These are phyloP conservation scores for Cerastis rubricosa DNA, from an alignment of 2,888 invertebrate genomes.

Conservation along the genomic window DNA sequence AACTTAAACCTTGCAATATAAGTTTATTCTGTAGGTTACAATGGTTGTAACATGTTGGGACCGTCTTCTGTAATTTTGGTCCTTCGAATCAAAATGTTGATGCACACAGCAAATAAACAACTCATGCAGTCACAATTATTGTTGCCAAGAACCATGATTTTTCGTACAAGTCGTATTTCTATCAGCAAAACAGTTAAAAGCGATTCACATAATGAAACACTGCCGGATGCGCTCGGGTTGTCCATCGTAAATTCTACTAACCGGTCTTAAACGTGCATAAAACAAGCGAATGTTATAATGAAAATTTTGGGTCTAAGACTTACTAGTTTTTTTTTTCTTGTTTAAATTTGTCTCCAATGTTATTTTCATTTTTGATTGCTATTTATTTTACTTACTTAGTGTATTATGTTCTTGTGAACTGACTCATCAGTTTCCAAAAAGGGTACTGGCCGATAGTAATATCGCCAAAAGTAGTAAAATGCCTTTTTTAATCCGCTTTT, in stretches of 20 bases:
- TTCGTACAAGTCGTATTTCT: conserved; percentile 18
- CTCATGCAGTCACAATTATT: conserved; percentile 9
- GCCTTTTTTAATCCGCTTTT: not conserved
- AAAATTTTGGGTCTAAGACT: not conserved
- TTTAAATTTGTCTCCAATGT: not conserved
- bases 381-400: not conserved
- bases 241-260: conserved; percentile 26
- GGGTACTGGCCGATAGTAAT: not conserved
- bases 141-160: conserved; percentile 44
- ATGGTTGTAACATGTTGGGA: not conserved
- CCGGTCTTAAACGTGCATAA: conserved; percentile 7
- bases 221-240: conserved; percentile 17
- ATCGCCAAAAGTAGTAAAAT: not conserved
- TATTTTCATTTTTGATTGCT: not conserved
- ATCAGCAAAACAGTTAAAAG: conserved; percentile 30
- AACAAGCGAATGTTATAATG: not conserved
- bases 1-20: too few relatives aligned
- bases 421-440: not conserved
- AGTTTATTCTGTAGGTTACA: not conserved
- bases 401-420: not conserved
- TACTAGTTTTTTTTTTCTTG: not conserved
- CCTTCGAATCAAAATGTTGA: not conserved
- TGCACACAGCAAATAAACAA: conserved; percentile 32
- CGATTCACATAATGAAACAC: conserved; percentile 15
- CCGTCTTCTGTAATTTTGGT: not conserved